Conservation (phyloP, 2,888 invertebrate genomes). For the Anarsia innoxiella region DNA sequence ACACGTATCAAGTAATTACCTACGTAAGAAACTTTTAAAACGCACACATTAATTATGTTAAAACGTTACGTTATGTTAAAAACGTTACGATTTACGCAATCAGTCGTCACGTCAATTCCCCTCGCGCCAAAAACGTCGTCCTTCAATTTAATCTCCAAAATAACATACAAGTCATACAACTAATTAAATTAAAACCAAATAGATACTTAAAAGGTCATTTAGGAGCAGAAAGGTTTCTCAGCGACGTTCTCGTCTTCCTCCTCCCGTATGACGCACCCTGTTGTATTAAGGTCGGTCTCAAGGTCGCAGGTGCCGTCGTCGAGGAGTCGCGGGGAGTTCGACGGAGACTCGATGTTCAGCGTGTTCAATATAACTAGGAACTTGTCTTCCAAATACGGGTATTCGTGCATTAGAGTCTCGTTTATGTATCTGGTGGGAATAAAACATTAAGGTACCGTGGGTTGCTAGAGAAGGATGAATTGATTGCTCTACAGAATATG, state of each 20-base stretch:
- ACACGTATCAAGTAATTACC: too few relatives aligned
- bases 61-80: too few relatives aligned
- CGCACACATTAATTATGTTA: too few relatives aligned
- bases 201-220: neutral
- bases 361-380: constrained; percentile 62
- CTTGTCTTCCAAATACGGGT: constrained; percentile 71
- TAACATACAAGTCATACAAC: neutral
- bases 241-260: constrained; percentile 25
- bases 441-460: neutral
- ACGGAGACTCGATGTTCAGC: constrained; percentile 54
- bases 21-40: too few relatives aligned
- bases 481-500: too few relatives aligned
- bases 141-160: neutral
- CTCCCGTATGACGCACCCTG: constrained; percentile 3
- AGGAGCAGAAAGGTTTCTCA: constrained; percentile 39
- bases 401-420: constrained; percentile 68
- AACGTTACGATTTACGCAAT: too few relatives aligned
- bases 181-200: neutral
- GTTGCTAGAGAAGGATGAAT: too few relatives aligned
- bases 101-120: too few relatives aligned
- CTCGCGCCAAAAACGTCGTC: neutral
- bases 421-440: neutral
- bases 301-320: constrained; percentile 22
- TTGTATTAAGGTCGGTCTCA: neutral
- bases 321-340: constrained; percentile 36